phyloP scores from a whole-genome alignment of 2,888 invertebrate genomes.

The Cancer borealis region DNA sequence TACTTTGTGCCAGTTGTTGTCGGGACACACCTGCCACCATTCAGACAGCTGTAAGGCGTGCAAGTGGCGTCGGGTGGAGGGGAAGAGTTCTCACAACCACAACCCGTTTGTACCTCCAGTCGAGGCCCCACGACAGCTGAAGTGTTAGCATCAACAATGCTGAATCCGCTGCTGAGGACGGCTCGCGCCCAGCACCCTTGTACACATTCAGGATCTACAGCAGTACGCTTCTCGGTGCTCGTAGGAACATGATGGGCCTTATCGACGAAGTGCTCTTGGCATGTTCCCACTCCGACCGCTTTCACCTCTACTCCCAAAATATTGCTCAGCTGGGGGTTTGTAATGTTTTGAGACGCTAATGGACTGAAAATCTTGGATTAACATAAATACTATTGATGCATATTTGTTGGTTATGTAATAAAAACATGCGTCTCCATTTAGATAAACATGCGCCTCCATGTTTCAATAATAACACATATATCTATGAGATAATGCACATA shows the following conservation, averaged over 20 bases:
- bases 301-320: slow-evolving; percentile 42
- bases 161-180: slow-evolving; percentile 38
- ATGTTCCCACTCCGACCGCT: slow-evolving; percentile 42
- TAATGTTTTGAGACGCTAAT: slow-evolving; percentile 2
- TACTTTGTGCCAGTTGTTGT: slow-evolving; percentile 39
- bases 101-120: slow-evolving; percentile 46
- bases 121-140: slow-evolving; percentile 66
- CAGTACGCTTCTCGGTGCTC: neutral
- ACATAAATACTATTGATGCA: neutral
- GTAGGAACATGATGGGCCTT: neutral
- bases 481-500: too few relatives aligned
- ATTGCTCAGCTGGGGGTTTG: slow-evolving; percentile 41
- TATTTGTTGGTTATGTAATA: neutral
- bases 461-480: too few relatives aligned
- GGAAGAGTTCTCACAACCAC: slow-evolving; percentile 50
- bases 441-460: too few relatives aligned
- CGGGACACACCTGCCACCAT: slow-evolving; percentile 67
- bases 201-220: neutral
- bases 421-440: neutral
- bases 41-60: slow-evolving; percentile 61
- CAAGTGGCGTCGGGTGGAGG: neutral
- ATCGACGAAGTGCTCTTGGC: slow-evolving; percentile 22
- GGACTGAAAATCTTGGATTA: neutral
- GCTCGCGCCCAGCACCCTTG: slow-evolving; percentile 53
- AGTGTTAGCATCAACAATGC: slow-evolving; percentile 61